Evolutionary conservation across 1,140 invertebrate species (phyloP), one percentile per base, ranked within the genome.

Genomic region (Dinoponera quadriceps): DNA sequence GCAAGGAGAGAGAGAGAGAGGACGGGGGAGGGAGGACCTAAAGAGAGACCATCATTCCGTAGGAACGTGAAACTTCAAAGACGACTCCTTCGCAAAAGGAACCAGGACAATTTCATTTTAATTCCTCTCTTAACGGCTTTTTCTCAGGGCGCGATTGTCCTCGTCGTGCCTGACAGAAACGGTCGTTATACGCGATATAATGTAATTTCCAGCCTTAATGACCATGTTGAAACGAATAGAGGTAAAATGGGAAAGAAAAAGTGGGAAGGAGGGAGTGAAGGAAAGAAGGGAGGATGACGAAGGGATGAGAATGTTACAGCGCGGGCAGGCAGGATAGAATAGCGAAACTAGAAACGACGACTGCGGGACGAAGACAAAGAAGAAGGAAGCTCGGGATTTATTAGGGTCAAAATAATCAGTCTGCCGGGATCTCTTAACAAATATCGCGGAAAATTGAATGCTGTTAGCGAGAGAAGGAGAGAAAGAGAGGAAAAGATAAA

Each of bases 161-260:
- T 57, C n/a, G 85, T 83, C 72, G 44, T 51, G 22, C 27, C 59
- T 65, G 51, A 60, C 72, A 78, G 72, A 22, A 49, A 25, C 62
- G 75, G 65, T 62, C 85, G 80, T 87, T 86, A 78, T 65, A 75
- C 81, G 85, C 85, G 73, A 86, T 83, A 69, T 87, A 87, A 87
- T 75, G 85, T 83, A 86, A 88, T 88, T 85, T 87, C 66, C 68
- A 20, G 81, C 59, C 82, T 86, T 87, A 87, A 87, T 69, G 85
- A 87, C 74, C 84, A 69, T 60, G 88, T 88, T 84, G 71, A 84
- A 88, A 78, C 57, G 59, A 77, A 85, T 59, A 65, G 66, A 71
- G 66, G 72, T 77, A 78, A 68, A 54, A 73, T 18, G 38, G 22
- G 51, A 33, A 59, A 63, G 44, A 38, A 49, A 71, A 48, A 63